Evolutionary conservation across 2,888 invertebrate genomes (phyloP), one percentile per base, ranked within the genome.

Genomic region (Heliconius aoede): DNA sequence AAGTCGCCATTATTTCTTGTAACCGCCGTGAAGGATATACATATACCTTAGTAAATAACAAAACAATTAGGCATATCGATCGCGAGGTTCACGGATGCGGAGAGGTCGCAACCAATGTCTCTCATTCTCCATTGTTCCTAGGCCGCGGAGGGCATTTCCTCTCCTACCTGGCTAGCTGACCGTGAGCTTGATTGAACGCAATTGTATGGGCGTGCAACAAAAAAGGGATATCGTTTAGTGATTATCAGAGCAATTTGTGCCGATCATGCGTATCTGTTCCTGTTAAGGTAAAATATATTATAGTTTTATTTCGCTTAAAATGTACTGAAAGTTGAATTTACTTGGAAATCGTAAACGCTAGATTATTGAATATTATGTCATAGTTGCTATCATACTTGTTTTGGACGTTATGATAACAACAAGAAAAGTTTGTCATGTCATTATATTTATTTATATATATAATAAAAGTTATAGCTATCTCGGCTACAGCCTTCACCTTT

Each of bases 141-240:
- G 86, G 87, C 87, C 86, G 84, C 90, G 87, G 91, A 93, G 92
- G 92, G 91, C 91, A 90, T 87, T 90, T 92, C 90, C 92, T 91
- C 82, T 85, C 85, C 87, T 89, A 87, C 86, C 86, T 83, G 82
- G 81, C 81, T 82, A 83, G 79, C 84, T 86, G 90, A 81, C 92
- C 91, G 84, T 92, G 91, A 88, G 80, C 79, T 81, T 79, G 74
- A 79, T 79, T 77, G 67, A 72, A 64, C 68, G 73, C 74, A 79
- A 81, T 81, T 77, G 78, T 77, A 78, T 75, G 64, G 72, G 67
- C 58, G 72, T 69, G 46, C 26, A 77, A 74, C 74, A 71, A 74
- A 77, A 77, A 77, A 71, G 69, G 77, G 64, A 76, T 76, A 76
- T 76, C 72, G 69, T 69, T 74, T 74, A 77, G 69, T 73, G 73